Base-by-base conservation (phyloP, 2,888 invertebrate genomes). In the Caenorhabditis doughertyi region DNA sequence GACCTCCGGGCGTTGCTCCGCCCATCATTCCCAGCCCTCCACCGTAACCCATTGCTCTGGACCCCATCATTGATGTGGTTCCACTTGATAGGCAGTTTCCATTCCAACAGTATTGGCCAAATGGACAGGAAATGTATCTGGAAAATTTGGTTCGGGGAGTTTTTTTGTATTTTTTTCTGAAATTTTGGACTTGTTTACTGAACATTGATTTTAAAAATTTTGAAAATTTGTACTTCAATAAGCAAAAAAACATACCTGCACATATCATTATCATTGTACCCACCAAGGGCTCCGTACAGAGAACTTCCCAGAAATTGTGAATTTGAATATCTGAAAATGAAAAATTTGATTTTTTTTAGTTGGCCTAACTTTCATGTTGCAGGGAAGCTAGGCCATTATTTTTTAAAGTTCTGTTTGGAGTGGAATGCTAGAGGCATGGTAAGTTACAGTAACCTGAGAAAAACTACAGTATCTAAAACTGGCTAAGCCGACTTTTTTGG, bases 91-190 rank as follows among this genome's bases (percentile, higher is more conserved):
- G 65, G 68, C 91, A 91, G 70, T 88, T 87, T 4, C 91, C 91
- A 76, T 89, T 89, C 81, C 89, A 86, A 65, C 91, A 91, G 60
- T 89, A 89, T 58, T 91, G 90, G 1, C 91, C 91, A 51, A 89
- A 89, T 2, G 91, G 90, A 65, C 91, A 91, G 0, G 91, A 85
- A 23, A 88, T 88, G 53, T 88, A 88, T 64, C 85, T 85, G 68
- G 18, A 56, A 56, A 32, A 32, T 25, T 53, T 25, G 21, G 13
- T 53, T 25, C n/a, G n/a, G n/a, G n/a, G n/a, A n/a, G n/a, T n/a
- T n/a, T n/a, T n/a, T n/a, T n/a, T n/a, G n/a, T n/a, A 16, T 39
- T 11, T 11, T 51, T 1, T 13, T 13, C 25, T 25, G 51, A 9
- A 25, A 21, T 2, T 21, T 21, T 49, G 49, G 9, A 32, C 32